Base-by-base conservation (phyloP, 2,888 invertebrate genomes). In the Drosophila quinaria region DNA sequence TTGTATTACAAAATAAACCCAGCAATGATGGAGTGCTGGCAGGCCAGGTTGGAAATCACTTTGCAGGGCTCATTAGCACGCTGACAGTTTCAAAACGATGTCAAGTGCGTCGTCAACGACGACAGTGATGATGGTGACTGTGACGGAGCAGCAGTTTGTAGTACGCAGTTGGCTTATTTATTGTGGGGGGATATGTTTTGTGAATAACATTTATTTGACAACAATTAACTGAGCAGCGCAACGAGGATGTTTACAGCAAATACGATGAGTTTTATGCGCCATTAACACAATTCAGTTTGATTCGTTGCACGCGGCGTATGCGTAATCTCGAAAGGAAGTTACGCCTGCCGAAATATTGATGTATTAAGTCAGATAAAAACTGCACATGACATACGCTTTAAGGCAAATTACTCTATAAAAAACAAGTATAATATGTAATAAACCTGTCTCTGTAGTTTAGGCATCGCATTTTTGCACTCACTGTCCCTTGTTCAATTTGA, bases 11-110 rank as follows among this genome's bases (percentile, higher is more conserved):
- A 70, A 67, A 84, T 67, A 29, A 17, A 17, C 37, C 66, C 49
- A 42, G 33, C 56, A 49, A 61, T 77, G 77, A 67, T 81, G 71
- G 51, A 74, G 65, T 65, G 54, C 67, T 64, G 74, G 22, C 63
- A n/a, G 66, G 44, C 41, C 39, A 61, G 44, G 59, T 42, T 72
- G 70, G 66, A 71, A 67, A 60, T 54, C 58, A 58, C 50, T 70
- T 82, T 79, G 77, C 79, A 77, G 82, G 85, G 80, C 81, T 82
- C 79, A 87, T 87, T 87, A 87, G 86, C 87, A 87, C 82, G 84
- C 80, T 72, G 80, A 66, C 69, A 70, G 79, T 67, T 80, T 73
- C 42, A 74, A 83, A 87, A 86, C 49, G 65, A 77, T 87, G 87
- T 87, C 87, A 87, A 87, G 87, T 87, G 76, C 87, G 80, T 64